Percentiles rank a stretch among this genome's conserved stretches.
These are phyloP conservation scores for Condylura cristata DNA, from an alignment of 2,113 vertebrate genomes.

Conservation along the genomic window DNA sequence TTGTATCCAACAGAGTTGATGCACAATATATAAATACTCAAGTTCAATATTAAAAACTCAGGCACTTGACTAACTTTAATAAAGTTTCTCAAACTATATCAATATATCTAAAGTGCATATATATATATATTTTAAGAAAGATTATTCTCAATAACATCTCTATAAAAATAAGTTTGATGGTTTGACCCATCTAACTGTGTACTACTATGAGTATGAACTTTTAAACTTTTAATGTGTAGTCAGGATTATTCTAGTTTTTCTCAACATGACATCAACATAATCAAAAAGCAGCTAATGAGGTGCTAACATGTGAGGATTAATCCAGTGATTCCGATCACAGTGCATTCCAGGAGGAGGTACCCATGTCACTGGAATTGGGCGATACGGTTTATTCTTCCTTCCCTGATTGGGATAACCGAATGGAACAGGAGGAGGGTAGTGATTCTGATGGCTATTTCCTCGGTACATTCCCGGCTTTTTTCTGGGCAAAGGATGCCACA, in stretches of 20 bases:
- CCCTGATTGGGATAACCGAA: slow-evolving; percentile 80
- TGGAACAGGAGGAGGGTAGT: slow-evolving; percentile 75
- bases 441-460: slow-evolving; percentile 66
- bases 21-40: slow-evolving; percentile 82
- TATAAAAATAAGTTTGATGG: slow-evolving; percentile 81
- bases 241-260: slow-evolving; percentile 61
- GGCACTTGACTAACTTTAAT: slow-evolving; percentile 82
- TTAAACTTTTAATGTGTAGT: slow-evolving; percentile 53
- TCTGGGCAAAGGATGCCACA: slow-evolving; percentile 61
- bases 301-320: slow-evolving; percentile 80
- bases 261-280: slow-evolving; percentile 60
- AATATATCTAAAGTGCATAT: slow-evolving; percentile 82
- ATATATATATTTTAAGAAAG: slow-evolving; percentile 77
- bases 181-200: slow-evolving; percentile 76
- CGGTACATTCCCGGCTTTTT: slow-evolving; percentile 75
- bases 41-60: slow-evolving; percentile 81
- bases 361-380: slow-evolving; percentile 78
- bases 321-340: slow-evolving; percentile 77
- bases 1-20: slow-evolving; percentile 76
- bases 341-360: slow-evolving; percentile 81
- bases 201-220: slow-evolving; percentile 72
- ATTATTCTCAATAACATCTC: slow-evolving; percentile 79
- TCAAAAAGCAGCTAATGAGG: slow-evolving; percentile 69
- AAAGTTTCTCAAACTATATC: slow-evolving; percentile 80
- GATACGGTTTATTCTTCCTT: slow-evolving; percentile 81